Base-by-base conservation (phyloP, 2,888 invertebrate genomes). In the Atrina japonica region DNA sequence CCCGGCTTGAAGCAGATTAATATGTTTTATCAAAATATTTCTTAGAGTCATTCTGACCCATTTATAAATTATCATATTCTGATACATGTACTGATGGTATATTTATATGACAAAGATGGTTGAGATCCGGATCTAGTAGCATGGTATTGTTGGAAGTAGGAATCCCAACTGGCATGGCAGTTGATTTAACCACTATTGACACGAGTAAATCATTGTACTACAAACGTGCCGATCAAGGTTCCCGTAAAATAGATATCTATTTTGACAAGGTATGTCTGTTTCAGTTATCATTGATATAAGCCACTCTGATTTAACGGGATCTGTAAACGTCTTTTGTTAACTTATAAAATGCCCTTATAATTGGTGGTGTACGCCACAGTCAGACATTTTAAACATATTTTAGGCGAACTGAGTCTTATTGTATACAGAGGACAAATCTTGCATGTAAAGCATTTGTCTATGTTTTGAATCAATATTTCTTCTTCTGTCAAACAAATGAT, bases 101-200 rank as follows among this genome's bases (percentile, higher is more conserved):
- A 7, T 5, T 43, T 25, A 3, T 23, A n/a, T 47, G 7, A 18
- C 30, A 1, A 9, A 67, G 67, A 3, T 67, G 60, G 59, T 9
- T 53, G 21, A 40, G 60, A 21, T 23, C 29, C 14, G 53, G 49
- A 7, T 14, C 35, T 5, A 60, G 59, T 18, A 52, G 52, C 16
- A 67, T 67, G 67, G 52, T 27, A 30, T 14, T 60, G 2, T 35
- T 67, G n/a, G 50, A 67, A 16, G 52, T 67, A 14, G 40, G 25
- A 9, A 18, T 60, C 14, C 67, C 67, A 14, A 52, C 60, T 21
- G 67, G 67, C 11, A 67, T 45, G 43, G 60, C 59, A 29, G 67
- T 47, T 16, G 60, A 60, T 25, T 16, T 67, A 14, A 14, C n/a
- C 2, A 29, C 60, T 9, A n/a, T 67, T 3, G 45, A 59, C 14